Percentiles rank a stretch among this genome's conserved stretches.
Conservation (phyloP, 2,113 vertebrate species). For the Symphodus melops region DNA sequence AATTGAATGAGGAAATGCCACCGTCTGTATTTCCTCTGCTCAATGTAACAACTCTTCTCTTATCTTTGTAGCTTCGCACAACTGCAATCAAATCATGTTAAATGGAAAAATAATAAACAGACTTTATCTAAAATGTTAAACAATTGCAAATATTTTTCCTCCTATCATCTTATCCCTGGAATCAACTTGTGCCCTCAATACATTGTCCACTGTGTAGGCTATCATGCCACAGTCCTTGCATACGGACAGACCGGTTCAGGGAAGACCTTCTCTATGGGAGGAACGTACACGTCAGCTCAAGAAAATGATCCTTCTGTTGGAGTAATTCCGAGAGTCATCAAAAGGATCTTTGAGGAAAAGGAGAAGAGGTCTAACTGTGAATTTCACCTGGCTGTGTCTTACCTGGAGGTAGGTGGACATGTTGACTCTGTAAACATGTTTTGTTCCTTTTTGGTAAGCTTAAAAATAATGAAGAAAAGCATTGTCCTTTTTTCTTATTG, state of each 20-base stretch:
- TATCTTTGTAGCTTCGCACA: not conserved
- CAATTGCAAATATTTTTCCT: too few relatives aligned
- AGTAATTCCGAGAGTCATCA: slow-evolving; percentile 93
- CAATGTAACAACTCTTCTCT: not conserved
- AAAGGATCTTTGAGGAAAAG: slow-evolving; percentile 88
- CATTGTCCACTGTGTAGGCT: slow-evolving; percentile 81
- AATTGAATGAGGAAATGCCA: not conserved
- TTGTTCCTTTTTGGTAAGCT: too few relatives aligned
- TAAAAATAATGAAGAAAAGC: too few relatives aligned
- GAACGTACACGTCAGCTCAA: slow-evolving; percentile 90
- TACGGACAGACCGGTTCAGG: slow-evolving; percentile 97
- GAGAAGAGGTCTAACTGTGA: slow-evolving; percentile 84
- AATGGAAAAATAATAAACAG: too few relatives aligned
- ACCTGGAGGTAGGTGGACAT: slow-evolving; percentile 88
- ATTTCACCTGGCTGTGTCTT: slow-evolving; percentile 89
- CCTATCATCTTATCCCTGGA: too few relatives aligned
- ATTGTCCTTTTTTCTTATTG: slow-evolving; percentile 8
- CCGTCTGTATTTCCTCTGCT: not conserved
- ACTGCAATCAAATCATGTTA: not conserved
- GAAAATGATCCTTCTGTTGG: slow-evolving; percentile 90
- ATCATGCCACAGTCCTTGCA: slow-evolving; percentile 94
- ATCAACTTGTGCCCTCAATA: not conserved
- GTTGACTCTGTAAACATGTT: not conserved
- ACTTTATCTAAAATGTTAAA: too few relatives aligned
- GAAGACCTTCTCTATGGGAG: slow-evolving; percentile 97